Evolutionary conservation across 2,113 vertebrate genomes (phyloP).

Genomic region (Ornithorhynchus anatinus): DNA sequence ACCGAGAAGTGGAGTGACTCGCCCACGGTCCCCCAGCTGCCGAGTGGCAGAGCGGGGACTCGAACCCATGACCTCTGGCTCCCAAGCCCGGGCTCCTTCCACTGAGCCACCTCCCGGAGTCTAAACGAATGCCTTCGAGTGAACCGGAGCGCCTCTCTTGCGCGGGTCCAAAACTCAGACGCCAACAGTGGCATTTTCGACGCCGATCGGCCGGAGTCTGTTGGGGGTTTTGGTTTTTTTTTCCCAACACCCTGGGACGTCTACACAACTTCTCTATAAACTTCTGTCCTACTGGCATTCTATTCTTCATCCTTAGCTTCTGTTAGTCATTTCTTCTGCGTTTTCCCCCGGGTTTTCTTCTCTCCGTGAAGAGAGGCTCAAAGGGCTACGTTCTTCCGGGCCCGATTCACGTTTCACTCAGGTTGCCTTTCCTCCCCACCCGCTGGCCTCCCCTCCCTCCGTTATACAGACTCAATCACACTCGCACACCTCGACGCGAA

Average conservation of each 20-base stretch:
- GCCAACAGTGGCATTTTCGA: slow-evolving; percentile 43
- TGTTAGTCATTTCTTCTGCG: slow-evolving; percentile 19
- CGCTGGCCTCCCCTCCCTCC: too few species aligned
- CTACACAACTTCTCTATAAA: slow-evolving; percentile 60
- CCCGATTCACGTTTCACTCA: slow-evolving; percentile 32
- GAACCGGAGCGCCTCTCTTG: neutral
- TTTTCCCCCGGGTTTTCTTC: slow-evolving; percentile 11
- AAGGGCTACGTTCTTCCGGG: slow-evolving; percentile 22
- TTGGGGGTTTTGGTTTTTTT: too few species aligned
- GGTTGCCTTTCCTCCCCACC: slow-evolving; percentile 1
- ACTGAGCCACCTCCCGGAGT: slow-evolving; percentile 27
- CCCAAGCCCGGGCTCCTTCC: too few species aligned
- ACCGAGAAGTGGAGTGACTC: too few species aligned
- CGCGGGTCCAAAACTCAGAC: slow-evolving; percentile 29
- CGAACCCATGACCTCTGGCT: too few species aligned
- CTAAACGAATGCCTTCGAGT: slow-evolving; percentile 45
- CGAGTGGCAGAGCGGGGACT: too few species aligned
- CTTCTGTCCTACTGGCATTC: slow-evolving; percentile 40
- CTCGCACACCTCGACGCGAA: too few species aligned
- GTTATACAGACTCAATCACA: too few species aligned
- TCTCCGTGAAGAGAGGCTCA: slow-evolving; percentile 24
- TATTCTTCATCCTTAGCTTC: slow-evolving; percentile 6
- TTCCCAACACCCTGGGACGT: slow-evolving; percentile 39
- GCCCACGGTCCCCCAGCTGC: too few species aligned
- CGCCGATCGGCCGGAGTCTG: slow-evolving; percentile 45